Base-by-base conservation (phyloP, 1,140 invertebrate genomes). In the Hyphantria cunea region DNA sequence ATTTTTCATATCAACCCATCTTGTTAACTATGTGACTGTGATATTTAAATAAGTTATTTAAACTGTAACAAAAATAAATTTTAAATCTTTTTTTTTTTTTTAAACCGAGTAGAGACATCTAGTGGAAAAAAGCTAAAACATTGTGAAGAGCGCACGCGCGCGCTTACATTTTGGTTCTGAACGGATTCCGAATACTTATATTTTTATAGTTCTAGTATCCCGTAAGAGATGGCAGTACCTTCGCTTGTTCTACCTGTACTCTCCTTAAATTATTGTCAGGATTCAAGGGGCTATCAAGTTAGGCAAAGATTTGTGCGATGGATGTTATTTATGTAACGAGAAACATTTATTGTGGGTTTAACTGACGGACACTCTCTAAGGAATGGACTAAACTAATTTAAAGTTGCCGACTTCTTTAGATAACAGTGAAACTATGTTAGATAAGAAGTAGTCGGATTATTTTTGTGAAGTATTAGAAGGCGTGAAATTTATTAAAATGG, bases 401-500 rank as follows among this genome's bases (percentile, higher is more conserved):
- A 25, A 25, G 5, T 3, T 25, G 17, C 2, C 17, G 1, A 25
- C 17, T 5, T 14, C 7, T 9, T 37, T 13, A 12, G 0, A 51
- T 6, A 37, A 34, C 8, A 14, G 11, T 51, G 32, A 51, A 51
- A 51, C 31, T 25, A 25, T 25, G 2, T 25, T 25, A 5, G 17
- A 25, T 25, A 25, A 1, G 17, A 25, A 25, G 17, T 25, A 25
- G 17, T 25, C 17, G 17, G 17, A 25, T 25, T 25, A 25, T 5
- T 25, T 25, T 25, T 5, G 17, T 25, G 17, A 25, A 44, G 9
- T 58, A 45, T 49, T 14, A 4, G 39, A n/a, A 44, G 55, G 55
- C 55, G 55, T 58, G 32, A 39, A 58, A 48, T 58, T 58, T 58
- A 49, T 58, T 58, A 58, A 37, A 7, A n/a, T 7, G 7, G 37